Evolutionary conservation across 2,797 vertebrate genomes (phyloP).

Genomic region (Rhinoraja longicauda): DNA sequence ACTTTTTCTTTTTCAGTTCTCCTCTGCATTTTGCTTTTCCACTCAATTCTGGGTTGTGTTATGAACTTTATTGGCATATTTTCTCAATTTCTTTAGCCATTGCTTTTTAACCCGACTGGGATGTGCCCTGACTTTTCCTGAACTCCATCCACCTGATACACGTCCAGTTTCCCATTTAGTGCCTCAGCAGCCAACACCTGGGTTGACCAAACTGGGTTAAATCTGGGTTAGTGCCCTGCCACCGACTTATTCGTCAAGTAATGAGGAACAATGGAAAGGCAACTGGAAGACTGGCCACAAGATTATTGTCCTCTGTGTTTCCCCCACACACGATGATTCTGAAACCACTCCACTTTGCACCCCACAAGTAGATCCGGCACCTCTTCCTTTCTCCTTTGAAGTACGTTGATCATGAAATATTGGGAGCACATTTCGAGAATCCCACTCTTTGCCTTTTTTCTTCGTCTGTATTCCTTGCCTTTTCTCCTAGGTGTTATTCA

Average conservation of each 20-base stretch:
- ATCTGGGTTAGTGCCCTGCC: neutral
- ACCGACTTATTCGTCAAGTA: too few relatives aligned
- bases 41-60: neutral
- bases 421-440: neutral
- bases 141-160: neutral
- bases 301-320: too few relatives aligned
- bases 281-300: too few relatives aligned
- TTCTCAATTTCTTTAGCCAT: neutral
- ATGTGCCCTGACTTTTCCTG: neutral
- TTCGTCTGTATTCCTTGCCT: neutral
- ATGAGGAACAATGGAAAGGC: too few relatives aligned
- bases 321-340: too few relatives aligned
- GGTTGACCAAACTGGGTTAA: neutral
- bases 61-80: neutral
- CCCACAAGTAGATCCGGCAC: too few relatives aligned
- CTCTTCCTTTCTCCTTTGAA: too few relatives aligned
- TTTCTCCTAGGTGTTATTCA: neutral
- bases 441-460: neutral
- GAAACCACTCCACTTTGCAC: too few relatives aligned
- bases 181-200: neutral
- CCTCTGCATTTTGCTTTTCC: neutral
- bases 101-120: neutral
- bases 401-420: too few relatives aligned
- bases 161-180: neutral
- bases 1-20: too few relatives aligned